These are phyloP conservation scores for Lasioglossum villosulum DNA, from an alignment of 2,888 invertebrate species.

Conservation along the genomic window DNA sequence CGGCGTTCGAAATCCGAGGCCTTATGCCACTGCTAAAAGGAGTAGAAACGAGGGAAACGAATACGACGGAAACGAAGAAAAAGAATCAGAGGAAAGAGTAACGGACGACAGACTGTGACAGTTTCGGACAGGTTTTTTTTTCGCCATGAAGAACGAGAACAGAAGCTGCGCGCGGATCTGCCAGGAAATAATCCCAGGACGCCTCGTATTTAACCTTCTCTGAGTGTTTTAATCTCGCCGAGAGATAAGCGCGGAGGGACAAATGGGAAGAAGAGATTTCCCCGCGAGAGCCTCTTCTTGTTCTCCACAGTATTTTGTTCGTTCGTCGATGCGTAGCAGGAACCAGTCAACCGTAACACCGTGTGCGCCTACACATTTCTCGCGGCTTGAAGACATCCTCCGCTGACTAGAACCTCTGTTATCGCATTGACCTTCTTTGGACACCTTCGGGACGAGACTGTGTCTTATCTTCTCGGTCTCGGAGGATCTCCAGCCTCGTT, in stretches of 20 bases:
- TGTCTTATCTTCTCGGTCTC: no score
- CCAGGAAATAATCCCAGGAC: conserved; percentile 16
- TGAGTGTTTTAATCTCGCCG: conserved; percentile 31
- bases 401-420: conserved; percentile 44
- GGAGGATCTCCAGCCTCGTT: neutral
- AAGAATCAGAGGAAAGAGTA: no score
- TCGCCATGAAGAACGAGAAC: neutral
- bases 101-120: neutral
- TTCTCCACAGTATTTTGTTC: neutral
- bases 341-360: conserved; percentile 23
- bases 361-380: neutral
- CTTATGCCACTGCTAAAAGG: neutral
- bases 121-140: neutral
- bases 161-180: neutral
- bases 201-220: conserved; percentile 26
- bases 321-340: conserved; percentile 24
- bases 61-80: neutral
- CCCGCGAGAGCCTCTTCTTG: neutral
- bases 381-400: neutral
- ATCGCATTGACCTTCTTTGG: neutral
- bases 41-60: neutral
- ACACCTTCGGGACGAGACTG: neutral
- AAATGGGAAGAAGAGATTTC: neutral
- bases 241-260: neutral
- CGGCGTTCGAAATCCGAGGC: neutral